phyloP scores from a whole-genome alignment of 1,140 invertebrate genomes.

The Teleopsis dalmanni region DNA sequence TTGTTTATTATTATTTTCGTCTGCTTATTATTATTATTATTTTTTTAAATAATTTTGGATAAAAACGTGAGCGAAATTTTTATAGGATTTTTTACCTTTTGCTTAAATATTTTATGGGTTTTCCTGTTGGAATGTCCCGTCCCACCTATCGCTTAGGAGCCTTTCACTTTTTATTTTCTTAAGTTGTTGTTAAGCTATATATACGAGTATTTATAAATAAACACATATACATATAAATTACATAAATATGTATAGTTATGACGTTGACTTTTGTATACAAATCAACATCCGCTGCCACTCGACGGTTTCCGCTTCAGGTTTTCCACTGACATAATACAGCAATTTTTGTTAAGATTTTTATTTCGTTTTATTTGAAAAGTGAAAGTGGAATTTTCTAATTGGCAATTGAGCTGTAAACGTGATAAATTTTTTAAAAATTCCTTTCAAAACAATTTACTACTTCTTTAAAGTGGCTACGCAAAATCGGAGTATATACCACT shows the following conservation, averaged over 20 bases:
- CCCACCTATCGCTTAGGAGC: constrained; percentile 9
- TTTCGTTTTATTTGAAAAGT: not conserved
- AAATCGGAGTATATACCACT: too few species aligned
- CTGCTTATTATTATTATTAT: too few species aligned
- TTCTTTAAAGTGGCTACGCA: too few species aligned
- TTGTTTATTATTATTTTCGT: too few species aligned
- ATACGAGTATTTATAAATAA: too few species aligned
- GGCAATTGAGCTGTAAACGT: constrained; percentile 43
- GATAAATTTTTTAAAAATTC: constrained; percentile 12
- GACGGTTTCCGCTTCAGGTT: constrained; percentile 9
- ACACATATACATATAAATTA: too few species aligned
- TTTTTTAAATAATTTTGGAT: constrained; percentile 7
- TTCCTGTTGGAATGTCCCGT: too few species aligned
- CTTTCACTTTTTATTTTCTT: not conserved
- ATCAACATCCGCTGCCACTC: constrained; percentile 31
- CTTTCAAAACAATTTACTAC: not conserved
- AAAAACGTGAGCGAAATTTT: constrained; percentile 13
- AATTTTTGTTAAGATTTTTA: constrained; percentile 5
- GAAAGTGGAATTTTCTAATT: constrained; percentile 28
- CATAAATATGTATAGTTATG: too few species aligned
- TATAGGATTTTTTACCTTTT: constrained; percentile 7
- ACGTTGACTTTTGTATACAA: constrained; percentile 34
- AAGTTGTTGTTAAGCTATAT: not conserved
- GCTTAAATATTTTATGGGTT: not conserved
- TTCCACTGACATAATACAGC: constrained; percentile 12